phyloP scores from a whole-genome alignment of 2,797 vertebrate genomes.

The Holocentrus rufus region DNA sequence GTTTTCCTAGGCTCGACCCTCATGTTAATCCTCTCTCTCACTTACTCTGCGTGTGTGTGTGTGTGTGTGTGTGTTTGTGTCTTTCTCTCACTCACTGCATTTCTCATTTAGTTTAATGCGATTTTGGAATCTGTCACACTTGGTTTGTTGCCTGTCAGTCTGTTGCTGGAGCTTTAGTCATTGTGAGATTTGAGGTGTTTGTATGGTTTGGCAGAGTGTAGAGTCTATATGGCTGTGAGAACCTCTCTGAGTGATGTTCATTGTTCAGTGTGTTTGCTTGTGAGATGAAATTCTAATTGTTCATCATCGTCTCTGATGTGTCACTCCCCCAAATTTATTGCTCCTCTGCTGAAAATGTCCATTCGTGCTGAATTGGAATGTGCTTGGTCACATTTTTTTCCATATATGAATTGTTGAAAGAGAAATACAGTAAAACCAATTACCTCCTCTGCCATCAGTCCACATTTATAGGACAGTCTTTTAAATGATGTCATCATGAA shows the following conservation, averaged over 20 bases:
- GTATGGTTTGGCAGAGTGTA: constrained; percentile 64
- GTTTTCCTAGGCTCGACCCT: constrained; percentile 70
- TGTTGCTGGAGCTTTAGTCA: constrained; percentile 66
- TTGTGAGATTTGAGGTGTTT: constrained; percentile 70
- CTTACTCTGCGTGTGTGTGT: constrained; percentile 53
- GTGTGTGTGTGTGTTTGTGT: constrained; percentile 53
- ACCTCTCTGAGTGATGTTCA: constrained; percentile 65
- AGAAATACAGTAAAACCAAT: constrained; percentile 35
- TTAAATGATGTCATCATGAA: constrained; percentile 32
- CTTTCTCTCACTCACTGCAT: constrained; percentile 62
- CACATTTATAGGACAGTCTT: constrained; percentile 37
- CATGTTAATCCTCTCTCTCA: constrained; percentile 70
- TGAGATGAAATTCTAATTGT: constrained; percentile 47
- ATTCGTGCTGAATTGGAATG: neutral
- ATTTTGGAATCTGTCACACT: constrained; percentile 82
- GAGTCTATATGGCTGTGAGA: constrained; percentile 59
- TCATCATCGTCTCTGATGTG: neutral
- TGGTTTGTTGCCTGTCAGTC: constrained; percentile 81
- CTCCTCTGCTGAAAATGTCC: neutral
- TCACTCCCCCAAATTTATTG: neutral
- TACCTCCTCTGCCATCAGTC: constrained; percentile 26
- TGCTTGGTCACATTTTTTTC: neutral
- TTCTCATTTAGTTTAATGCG: constrained; percentile 81
- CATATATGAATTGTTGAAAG: constrained; percentile 3
- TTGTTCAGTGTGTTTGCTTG: constrained; percentile 67